These are phyloP conservation scores for Haliclona indistincta DNA, from an alignment of 37 sponge, comb jelly and placozoan genomes.

Conservation along the genomic window DNA sequence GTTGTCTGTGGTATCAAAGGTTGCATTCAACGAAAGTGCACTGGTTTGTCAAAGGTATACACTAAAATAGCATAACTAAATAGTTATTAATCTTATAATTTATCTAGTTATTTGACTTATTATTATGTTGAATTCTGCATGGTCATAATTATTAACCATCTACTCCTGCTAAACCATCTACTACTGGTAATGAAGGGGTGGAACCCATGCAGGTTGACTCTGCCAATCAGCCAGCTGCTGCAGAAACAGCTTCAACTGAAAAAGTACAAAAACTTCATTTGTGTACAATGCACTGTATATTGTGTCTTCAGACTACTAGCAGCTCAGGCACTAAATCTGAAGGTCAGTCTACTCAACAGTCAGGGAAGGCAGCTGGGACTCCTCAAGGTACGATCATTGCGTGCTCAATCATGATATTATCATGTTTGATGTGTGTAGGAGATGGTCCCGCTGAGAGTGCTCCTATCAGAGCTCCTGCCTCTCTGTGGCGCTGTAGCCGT, in stretches of 20 bases:
- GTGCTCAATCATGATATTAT: neutral
- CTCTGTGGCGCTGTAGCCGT: constrained; percentile 87
- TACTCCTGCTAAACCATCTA: neutral
- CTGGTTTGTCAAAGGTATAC: no score
- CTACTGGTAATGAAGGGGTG: constrained; percentile 1
- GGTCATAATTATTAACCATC: no score
- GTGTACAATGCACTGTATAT: no score
- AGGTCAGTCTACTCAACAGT: no score
- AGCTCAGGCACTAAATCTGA: constrained; percentile 1
- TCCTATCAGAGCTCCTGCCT: constrained; percentile 71
- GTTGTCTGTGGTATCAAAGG: no score
- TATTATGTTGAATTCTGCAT: no score
- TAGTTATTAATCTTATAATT: no score
- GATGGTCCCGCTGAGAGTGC: constrained; percentile 52
- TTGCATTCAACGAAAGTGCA: no score
- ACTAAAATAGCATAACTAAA: no score
- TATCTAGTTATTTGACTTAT: no score
- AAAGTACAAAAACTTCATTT: neutral
- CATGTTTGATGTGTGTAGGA: neutral
- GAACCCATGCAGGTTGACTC: constrained; percentile 16
- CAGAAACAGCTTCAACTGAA: no score
- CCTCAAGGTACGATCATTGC: neutral
- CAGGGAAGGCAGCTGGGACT: neutral
- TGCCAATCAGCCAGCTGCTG: no score
- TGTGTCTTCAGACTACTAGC: neutral